Conservation (phyloP, 2,888 invertebrate species). For the Agrenia bidenticulata region DNA sequence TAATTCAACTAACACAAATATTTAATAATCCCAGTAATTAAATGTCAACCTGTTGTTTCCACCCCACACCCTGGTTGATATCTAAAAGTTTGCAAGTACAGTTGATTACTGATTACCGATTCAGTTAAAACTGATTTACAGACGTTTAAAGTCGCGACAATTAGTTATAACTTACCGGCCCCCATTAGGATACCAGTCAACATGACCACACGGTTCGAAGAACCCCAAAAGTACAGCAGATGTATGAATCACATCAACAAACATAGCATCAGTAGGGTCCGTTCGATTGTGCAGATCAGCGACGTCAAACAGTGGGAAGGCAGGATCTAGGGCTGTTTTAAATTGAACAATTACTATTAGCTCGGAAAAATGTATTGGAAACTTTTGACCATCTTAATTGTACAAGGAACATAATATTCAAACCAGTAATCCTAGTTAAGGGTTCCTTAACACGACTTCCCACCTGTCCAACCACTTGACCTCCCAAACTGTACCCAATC, state of each 20-base stretch:
- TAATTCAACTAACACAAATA: no score
- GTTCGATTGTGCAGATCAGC: slow-evolving; percentile 16
- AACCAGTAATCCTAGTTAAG: slow-evolving; percentile 11
- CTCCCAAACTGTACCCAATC: slow-evolving; percentile 19
- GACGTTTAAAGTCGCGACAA: no score
- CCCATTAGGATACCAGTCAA: slow-evolving; percentile 17
- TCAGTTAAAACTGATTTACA: no score
- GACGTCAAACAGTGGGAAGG: slow-evolving; percentile 23
- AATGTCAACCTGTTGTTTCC: slow-evolving; percentile 1
- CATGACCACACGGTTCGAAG: slow-evolving; percentile 12
- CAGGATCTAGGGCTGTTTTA: slow-evolving; percentile 13
- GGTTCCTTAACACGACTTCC: slow-evolving; percentile 12
- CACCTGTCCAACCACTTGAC: slow-evolving; percentile 26
- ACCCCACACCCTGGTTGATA: slow-evolving; percentile 14
- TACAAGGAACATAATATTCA: neutral
- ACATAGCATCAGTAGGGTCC: slow-evolving; percentile 14
- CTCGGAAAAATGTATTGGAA: neutral
- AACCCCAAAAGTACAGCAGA: slow-evolving; percentile 17
- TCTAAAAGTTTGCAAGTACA: no score
- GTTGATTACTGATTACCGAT: no score
- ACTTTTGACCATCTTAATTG: no score
- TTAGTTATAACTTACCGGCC: slow-evolving; percentile 15
- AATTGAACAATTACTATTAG: slow-evolving; percentile 7
- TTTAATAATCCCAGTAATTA: no score
- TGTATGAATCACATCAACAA: slow-evolving; percentile 22